These are phyloP conservation scores for Nycticorax nycticorax DNA, from an alignment of 2,113 vertebrate genomes.

Conservation along the genomic window DNA sequence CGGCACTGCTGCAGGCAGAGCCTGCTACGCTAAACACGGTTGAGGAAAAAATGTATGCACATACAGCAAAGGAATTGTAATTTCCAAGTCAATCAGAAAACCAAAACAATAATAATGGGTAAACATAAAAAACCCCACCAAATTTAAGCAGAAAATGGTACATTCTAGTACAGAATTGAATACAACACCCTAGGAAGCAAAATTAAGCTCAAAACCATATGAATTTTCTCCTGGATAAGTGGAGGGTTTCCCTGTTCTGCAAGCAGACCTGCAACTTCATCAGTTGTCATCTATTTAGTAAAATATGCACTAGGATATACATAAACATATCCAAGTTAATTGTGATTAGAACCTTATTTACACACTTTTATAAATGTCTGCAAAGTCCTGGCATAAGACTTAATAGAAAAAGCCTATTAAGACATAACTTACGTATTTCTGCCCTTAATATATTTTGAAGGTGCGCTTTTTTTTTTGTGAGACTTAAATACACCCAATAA, in stretches of 20 bases:
- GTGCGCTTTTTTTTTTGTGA: background rate
- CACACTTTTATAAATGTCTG: background rate
- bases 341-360: background rate
- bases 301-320: background rate
- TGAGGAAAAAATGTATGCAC: background rate
- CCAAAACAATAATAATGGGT: background rate
- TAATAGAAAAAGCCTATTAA: background rate
- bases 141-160: background rate
- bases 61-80: background rate
- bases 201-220: background rate
- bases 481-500: background rate
- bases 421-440: background rate
- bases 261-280: background rate
- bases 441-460: background rate
- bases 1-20: background rate
- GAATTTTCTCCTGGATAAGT: background rate
- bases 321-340: background rate
- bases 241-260: background rate
- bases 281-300: background rate
- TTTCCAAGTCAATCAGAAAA: background rate
- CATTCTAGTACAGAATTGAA: background rate
- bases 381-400: background rate
- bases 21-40: accelerated
- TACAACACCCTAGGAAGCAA: background rate
- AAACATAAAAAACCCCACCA: background rate